Conservation (phyloP, 2,797 vertebrate species). For the Diplodus puntazzo region DNA sequence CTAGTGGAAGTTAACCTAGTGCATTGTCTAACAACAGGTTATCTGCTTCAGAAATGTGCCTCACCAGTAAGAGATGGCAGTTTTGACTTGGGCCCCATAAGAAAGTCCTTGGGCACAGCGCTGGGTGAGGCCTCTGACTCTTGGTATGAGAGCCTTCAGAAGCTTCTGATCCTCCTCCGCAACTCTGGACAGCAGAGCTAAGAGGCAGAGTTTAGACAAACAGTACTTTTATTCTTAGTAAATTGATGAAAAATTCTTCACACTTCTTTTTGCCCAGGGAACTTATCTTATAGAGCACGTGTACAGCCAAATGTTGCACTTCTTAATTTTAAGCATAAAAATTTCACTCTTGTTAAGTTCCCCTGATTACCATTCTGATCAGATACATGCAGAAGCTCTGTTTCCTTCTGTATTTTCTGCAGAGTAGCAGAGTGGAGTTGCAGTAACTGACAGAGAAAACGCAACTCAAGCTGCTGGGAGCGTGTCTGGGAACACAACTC, state of each 20-base stretch:
- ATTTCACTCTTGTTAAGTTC: not conserved
- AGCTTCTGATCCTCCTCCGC: conserved; percentile 81
- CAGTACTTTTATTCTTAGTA: conserved; percentile 1
- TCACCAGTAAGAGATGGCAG: conserved; percentile 85
- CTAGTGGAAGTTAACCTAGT: not conserved
- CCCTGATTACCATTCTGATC: conserved; percentile 81
- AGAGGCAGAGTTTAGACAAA: conserved; percentile 19
- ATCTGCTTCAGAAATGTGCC: conserved; percentile 34
- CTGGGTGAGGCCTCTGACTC: conserved; percentile 75
- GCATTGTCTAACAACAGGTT: not conserved
- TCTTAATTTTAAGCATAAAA: conserved; percentile 19
- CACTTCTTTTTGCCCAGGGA: not conserved
- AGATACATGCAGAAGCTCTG: conserved; percentile 68
- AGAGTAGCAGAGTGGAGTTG: conserved; percentile 73
- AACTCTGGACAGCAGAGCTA: conserved; percentile 82
- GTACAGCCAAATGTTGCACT: not conserved
- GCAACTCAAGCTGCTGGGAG: conserved; percentile 78
- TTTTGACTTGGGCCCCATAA: conserved; percentile 80
- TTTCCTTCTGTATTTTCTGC: conserved; percentile 71
- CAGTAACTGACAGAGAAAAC: conserved; percentile 77
- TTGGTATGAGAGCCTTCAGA: conserved; percentile 79
- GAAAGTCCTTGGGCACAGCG: conserved; percentile 77
- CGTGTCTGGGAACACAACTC: conserved; percentile 75
- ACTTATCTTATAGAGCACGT: not conserved
- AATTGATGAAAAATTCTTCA: not conserved